phyloP scores from a whole-genome alignment of 2,888 invertebrate species.

The Cremastinae sp. region DNA sequence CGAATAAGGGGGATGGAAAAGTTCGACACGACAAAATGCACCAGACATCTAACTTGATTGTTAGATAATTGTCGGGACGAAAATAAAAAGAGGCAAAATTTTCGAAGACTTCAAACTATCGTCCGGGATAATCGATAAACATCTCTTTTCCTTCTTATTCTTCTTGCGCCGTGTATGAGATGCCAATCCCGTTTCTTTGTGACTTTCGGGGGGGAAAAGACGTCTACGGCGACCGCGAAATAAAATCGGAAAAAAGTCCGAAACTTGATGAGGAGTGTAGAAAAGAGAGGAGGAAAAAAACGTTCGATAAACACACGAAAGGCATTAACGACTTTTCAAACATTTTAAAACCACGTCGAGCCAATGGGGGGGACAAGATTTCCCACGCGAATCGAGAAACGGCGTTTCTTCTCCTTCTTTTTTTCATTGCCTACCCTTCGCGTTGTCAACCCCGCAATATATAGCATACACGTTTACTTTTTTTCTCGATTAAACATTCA shows the following conservation, averaged over 20 bases:
- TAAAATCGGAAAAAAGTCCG: conserved; percentile 38
- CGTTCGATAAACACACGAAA: conserved; percentile 63
- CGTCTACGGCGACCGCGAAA: conserved; percentile 21
- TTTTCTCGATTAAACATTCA: conserved; percentile 49
- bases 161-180: neutral
- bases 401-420: conserved; percentile 6
- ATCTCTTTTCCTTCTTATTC: conserved; percentile 14
- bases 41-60: conserved; percentile 18
- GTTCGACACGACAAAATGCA: neutral
- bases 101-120: conserved; percentile 4
- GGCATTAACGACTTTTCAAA: conserved; percentile 71
- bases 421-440: neutral
- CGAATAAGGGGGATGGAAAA: neutral
- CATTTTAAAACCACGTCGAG: conserved; percentile 66
- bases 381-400: conserved; percentile 45
- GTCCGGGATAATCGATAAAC: conserved; percentile 43
- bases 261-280: no score
- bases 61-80: neutral
- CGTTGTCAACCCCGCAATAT: no score
- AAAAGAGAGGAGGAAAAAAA: conserved; percentile 17
- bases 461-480: conserved; percentile 13
- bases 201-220: neutral
- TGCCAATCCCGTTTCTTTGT: neutral
- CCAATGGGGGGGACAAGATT: conserved; percentile 48
- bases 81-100: conserved; percentile 17